Conservation (phyloP, 2,888 invertebrate species). For the Hirtodrosophila confusa region DNA sequence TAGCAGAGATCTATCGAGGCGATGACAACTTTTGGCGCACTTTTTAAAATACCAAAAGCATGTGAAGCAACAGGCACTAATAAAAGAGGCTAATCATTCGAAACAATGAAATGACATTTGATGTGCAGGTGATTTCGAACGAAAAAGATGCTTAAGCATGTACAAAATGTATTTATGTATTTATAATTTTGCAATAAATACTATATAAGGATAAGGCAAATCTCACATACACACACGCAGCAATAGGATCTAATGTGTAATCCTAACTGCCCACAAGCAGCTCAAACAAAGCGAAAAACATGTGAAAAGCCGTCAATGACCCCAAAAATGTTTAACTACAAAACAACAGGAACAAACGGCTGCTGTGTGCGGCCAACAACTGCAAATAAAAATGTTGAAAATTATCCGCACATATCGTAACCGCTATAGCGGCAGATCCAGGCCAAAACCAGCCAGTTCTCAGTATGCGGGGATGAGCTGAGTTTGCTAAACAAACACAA, state of each 20-base stretch:
- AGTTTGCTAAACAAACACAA: slow-evolving; percentile 57
- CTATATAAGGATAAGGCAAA: background rate
- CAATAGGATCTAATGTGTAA: slow-evolving; percentile 26
- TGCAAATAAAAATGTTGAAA: slow-evolving; percentile 63
- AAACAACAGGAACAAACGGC: slow-evolving; percentile 26
- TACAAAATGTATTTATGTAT: no score
- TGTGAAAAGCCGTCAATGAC: slow-evolving; percentile 42
- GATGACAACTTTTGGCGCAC: background rate
- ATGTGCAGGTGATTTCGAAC: no score
- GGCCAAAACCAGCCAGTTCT: background rate
- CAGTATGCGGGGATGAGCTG: slow-evolving; percentile 12
- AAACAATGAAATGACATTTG: no score
- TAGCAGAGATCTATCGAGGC: background rate
- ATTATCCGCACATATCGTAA: slow-evolving; percentile 60
- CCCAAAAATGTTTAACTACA: slow-evolving; percentile 40
- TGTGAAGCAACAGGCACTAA: no score
- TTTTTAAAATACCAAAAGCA: background rate
- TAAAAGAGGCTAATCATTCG: no score
- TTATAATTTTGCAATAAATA: no score
- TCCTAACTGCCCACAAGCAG: slow-evolving; percentile 32
- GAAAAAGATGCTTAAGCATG: no score
- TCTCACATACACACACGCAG: background rate
- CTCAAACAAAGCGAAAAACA: slow-evolving; percentile 33
- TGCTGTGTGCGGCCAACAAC: slow-evolving; percentile 29
- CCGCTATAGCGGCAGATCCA: slow-evolving; percentile 26